Conservation (phyloP, 1,140 invertebrate species). For the Drosophila novamexicana region DNA sequence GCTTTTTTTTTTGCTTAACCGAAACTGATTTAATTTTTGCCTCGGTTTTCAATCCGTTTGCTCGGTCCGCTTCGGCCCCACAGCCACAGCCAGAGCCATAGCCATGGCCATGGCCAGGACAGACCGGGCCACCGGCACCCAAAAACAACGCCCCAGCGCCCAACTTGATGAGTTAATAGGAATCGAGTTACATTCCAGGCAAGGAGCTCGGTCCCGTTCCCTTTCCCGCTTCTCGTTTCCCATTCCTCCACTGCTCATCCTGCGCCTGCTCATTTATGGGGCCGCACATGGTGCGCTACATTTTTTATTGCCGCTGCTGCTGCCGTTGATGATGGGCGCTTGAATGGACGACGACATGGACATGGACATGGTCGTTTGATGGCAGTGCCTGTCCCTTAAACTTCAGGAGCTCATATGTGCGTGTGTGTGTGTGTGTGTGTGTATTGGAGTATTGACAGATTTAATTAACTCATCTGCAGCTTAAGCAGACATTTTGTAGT, state of each 20-base stretch:
- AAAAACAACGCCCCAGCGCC: conserved; percentile 70
- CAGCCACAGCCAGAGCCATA: not conserved
- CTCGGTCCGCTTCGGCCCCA: not conserved
- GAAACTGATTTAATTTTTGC: conserved; percentile 81
- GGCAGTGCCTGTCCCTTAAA: conserved; percentile 31
- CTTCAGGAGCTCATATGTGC: conserved; percentile 15
- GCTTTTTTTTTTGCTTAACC: conserved; percentile 58
- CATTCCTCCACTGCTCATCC: not conserved
- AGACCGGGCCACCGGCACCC: conserved; percentile 39
- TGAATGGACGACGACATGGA: conserved; percentile 72
- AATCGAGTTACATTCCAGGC: conserved; percentile 84
- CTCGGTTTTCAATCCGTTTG: conserved; percentile 62
- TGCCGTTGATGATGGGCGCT: conserved; percentile 61
- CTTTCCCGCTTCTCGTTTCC: conserved; percentile 10
- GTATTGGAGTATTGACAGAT: conserved; percentile 77
- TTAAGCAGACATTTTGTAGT: conserved; percentile 82
- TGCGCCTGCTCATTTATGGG: conserved; percentile 18
- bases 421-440: conserved; percentile 37
- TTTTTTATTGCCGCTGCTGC: conserved; percentile 68
- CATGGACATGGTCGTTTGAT: conserved; percentile 69
- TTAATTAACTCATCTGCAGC: conserved; percentile 83
- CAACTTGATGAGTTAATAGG: conserved; percentile 84
- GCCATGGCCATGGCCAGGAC: not conserved
- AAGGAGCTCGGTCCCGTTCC: conserved; percentile 39
- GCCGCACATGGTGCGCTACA: conserved; percentile 71